phyloP scores from a whole-genome alignment of 30 jellyfish, hydroid and myxozoan species.

The Clytia hemisphaerica region DNA sequence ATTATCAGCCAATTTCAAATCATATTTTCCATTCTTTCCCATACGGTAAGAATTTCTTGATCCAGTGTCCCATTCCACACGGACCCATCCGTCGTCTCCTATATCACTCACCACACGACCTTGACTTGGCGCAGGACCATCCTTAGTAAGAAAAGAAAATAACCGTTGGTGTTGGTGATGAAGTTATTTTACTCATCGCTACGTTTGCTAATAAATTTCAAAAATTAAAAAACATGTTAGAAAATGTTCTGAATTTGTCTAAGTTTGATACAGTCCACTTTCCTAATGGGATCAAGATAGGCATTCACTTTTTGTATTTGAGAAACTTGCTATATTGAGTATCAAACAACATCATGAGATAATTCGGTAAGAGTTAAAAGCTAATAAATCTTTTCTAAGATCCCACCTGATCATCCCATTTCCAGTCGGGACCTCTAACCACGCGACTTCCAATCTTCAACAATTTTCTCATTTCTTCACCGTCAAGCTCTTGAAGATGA shows the following conservation, averaged over 20 bases:
- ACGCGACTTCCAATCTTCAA: slow-evolving; percentile 80
- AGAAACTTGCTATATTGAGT: too few relatives aligned
- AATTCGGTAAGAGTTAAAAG: not conserved
- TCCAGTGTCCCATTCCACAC: slow-evolving; percentile 92
- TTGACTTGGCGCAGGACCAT: slow-evolving; percentile 82
- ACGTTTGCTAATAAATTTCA: too few relatives aligned
- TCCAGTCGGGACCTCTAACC: slow-evolving; percentile 89
- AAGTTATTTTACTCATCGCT: too few relatives aligned
- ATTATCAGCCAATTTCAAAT: slow-evolving; percentile 50
- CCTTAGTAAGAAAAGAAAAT: too few relatives aligned
- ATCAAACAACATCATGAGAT: too few relatives aligned
- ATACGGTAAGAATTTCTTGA: slow-evolving; percentile 81
- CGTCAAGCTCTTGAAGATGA: slow-evolving; percentile 55
- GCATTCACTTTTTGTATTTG: too few relatives aligned
- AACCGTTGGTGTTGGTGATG: too few relatives aligned
- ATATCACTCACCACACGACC: slow-evolving; percentile 78
- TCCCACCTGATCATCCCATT: slow-evolving; percentile 92
- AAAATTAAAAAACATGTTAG: too few relatives aligned
- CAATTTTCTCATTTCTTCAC: slow-evolving; percentile 63
- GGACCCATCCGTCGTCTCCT: slow-evolving; percentile 94
- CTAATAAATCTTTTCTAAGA: not conserved
- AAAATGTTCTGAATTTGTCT: too few relatives aligned
- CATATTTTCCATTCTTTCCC: slow-evolving; percentile 90
- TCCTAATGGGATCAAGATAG: too few relatives aligned
- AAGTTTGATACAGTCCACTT: too few relatives aligned